Conservation (phyloP, 2,888 invertebrate genomes). For the Itoplectis maculator region DNA sequence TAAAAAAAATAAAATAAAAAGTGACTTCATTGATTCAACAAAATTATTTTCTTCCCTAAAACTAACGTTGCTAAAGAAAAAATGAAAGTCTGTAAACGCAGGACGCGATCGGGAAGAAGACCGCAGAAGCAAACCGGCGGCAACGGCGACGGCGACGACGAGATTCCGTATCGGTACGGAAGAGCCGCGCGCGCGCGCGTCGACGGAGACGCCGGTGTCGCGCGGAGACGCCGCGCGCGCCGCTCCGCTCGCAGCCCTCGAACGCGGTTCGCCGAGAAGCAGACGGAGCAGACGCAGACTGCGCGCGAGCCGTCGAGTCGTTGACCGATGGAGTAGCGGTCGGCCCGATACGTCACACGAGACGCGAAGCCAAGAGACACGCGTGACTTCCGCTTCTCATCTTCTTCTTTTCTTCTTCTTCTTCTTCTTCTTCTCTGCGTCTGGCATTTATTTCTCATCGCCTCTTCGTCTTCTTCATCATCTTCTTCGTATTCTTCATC, state of each 20-base stretch:
- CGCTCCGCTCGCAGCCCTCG: neutral
- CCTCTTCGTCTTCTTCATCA: too few relatives aligned
- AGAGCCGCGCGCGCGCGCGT: too few relatives aligned
- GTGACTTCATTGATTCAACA: neutral
- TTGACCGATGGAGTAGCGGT: conserved; percentile 70
- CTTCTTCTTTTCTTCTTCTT: neutral
- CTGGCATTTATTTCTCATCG: too few relatives aligned
- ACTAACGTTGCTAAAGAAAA: conserved; percentile 1
- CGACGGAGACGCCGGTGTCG: conserved; percentile 6
- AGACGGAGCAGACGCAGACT: conserved; percentile 32
- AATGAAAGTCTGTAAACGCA: conserved; percentile 8
- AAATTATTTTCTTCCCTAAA: neutral
- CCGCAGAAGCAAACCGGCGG: conserved; percentile 9
- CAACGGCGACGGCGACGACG: too few relatives aligned
- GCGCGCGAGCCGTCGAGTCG: conserved; percentile 60
- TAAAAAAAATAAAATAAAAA: too few relatives aligned
- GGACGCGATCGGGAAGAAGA: neutral
- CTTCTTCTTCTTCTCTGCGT: too few relatives aligned
- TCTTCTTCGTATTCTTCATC: too few relatives aligned
- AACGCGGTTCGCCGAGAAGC: too few relatives aligned
- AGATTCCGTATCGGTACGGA: conserved; percentile 44
- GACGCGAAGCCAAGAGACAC: conserved; percentile 63
- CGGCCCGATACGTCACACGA: conserved; percentile 68
- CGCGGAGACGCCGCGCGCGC: conserved; percentile 38
- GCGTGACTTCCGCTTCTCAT: conserved; percentile 64